These are phyloP conservation scores for Agraylea sexmaculata DNA, from an alignment of 1,140 invertebrate species.

Conservation along the genomic window DNA sequence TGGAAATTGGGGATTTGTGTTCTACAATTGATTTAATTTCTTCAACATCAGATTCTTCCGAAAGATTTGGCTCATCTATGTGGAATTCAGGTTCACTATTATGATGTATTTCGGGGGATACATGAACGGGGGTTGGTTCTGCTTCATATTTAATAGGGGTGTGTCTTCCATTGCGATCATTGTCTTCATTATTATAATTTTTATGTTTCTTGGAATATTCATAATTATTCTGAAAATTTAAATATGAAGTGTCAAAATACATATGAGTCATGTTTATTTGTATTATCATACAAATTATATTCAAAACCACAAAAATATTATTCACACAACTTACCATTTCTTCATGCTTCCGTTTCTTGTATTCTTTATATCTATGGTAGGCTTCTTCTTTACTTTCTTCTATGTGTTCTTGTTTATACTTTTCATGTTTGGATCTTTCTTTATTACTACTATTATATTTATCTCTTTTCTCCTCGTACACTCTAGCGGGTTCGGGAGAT, in stretches of 20 bases:
- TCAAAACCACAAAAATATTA: too few relatives aligned
- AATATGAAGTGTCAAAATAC: too few relatives aligned
- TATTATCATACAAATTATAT: too few relatives aligned
- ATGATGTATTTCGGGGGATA: too few relatives aligned
- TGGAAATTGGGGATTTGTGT: neutral
- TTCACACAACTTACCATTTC: conserved; percentile 10
- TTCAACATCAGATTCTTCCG: too few relatives aligned
- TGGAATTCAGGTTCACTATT: too few relatives aligned
- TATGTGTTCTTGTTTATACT: conserved; percentile 2
- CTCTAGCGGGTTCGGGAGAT: conserved; percentile 1
- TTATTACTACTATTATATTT: conserved; percentile 2
- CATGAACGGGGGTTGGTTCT: too few relatives aligned
- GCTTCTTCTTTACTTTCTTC: conserved; percentile 6
- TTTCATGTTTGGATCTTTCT: neutral
- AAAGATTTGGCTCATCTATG: conserved; percentile 1
- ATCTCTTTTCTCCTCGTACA: conserved; percentile 3
- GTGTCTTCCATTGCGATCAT: neutral
- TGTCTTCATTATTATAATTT: neutral
- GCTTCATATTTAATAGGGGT: too few relatives aligned
- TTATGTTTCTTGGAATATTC: conserved; percentile 9
- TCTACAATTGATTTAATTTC: too few relatives aligned
- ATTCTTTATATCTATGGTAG: neutral
- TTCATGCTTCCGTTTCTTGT: conserved; percentile 13
- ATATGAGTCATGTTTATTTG: too few relatives aligned
- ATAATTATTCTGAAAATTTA: too few relatives aligned